Percentiles rank a stretch among this genome's conserved stretches.
Conservation (phyloP, 2,113 vertebrate genomes). For the Panurus biarmicus region DNA sequence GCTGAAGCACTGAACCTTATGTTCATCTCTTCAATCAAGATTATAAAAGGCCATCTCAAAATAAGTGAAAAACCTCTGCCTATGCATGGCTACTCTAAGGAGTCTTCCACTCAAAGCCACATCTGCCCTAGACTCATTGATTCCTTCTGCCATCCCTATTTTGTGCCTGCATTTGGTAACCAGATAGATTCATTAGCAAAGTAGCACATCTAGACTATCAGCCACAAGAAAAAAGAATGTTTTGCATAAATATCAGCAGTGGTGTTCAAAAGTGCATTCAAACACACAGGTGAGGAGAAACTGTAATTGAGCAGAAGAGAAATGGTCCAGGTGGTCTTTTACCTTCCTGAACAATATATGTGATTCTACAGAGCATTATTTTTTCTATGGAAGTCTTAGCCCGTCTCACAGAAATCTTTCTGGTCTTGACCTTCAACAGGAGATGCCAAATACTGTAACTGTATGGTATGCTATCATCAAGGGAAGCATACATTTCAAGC, state of each 20-base stretch:
- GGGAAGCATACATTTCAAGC: neutral
- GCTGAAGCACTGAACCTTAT: neutral
- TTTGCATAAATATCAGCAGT: neutral
- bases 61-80: neutral
- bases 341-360: neutral
- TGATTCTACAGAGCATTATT: neutral
- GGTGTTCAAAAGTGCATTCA: neutral
- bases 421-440: neutral
- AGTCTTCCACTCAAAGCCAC: neutral
- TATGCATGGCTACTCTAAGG: neutral
- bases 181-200: neutral
- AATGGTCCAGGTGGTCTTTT: neutral
- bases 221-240: neutral
- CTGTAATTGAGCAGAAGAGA: neutral
- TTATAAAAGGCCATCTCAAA: neutral
- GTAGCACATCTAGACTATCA: neutral
- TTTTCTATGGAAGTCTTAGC: neutral
- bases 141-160: neutral
- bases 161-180: neutral
- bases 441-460: neutral
- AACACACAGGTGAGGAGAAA: neutral
- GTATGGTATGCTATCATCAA: neutral
- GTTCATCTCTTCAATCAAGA: neutral
- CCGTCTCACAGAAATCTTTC: neutral
- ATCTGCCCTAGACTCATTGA: neutral